Evolutionary conservation across 2,888 invertebrate genomes (phyloP).

Genomic region (Kryphioiulus occultus): DNA sequence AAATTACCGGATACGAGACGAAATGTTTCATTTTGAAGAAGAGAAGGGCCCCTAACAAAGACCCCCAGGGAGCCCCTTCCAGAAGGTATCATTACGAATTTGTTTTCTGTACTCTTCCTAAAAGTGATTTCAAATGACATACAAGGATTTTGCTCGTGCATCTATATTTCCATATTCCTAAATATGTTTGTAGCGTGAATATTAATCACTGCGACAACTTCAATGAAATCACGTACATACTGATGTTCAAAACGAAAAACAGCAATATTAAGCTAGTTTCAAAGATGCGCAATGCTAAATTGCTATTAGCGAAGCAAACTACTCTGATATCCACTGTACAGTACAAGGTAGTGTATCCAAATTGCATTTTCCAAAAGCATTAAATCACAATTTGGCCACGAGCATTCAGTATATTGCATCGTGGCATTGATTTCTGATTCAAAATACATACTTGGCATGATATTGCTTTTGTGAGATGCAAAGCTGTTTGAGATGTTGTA

Average conservation of each 20-base stretch:
- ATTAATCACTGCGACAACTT: not conserved
- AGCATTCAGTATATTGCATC: too few relatives aligned
- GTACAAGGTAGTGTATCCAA: too few relatives aligned
- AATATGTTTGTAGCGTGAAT: not conserved
- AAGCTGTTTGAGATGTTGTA: too few relatives aligned
- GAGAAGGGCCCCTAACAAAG: not conserved
- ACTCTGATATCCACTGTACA: not conserved
- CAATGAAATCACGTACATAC: not conserved
- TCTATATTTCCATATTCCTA: not conserved
- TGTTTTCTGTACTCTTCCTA: not conserved
- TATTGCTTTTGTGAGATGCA: too few relatives aligned
- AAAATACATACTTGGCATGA: too few relatives aligned
- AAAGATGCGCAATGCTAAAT: not conserved
- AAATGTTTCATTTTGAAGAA: not conserved
- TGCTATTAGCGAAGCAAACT: not conserved
- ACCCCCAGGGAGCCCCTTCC: not conserved
- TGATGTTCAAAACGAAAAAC: not conserved
- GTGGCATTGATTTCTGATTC: too few relatives aligned
- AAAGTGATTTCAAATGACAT: not conserved
- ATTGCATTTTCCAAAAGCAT: not conserved
- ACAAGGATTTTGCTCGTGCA: not conserved
- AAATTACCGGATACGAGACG: slow-evolving; percentile 5
- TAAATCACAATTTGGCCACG: not conserved
- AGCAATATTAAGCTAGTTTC: not conserved
- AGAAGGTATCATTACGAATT: not conserved